These are phyloP conservation scores for Drosophila biarmipes DNA, from an alignment of 1,140 invertebrate genomes.

Conservation along the genomic window DNA sequence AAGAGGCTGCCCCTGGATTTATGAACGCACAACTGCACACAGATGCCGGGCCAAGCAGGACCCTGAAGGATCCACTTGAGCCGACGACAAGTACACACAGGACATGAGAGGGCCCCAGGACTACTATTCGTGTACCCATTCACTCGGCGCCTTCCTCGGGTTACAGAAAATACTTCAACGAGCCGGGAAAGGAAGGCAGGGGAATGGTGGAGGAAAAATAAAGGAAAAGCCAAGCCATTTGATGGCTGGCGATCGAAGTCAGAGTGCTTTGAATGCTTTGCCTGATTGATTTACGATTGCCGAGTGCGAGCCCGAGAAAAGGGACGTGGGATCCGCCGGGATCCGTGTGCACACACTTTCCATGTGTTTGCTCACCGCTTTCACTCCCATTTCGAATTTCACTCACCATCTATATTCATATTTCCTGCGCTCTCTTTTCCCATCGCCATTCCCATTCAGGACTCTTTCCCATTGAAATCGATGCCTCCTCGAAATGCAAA, in stretches of 20 bases:
- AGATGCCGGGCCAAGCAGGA: conserved; percentile 49
- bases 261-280: conserved; percentile 46
- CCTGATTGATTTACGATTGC: conserved; percentile 66
- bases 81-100: conserved; percentile 68
- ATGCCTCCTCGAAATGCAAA: conserved; percentile 66
- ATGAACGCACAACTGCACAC: conserved; percentile 73
- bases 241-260: conserved; percentile 20
- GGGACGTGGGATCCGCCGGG: conserved; percentile 3
- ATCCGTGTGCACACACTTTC: conserved; percentile 7
- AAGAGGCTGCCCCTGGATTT: conserved; percentile 44
- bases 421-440: conserved; percentile 10
- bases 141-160: conserved; percentile 56
- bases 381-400: conserved; percentile 65
- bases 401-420: conserved; percentile 63
- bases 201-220: background rate
- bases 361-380: conserved; percentile 37
- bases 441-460: conserved; percentile 4
- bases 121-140: conserved; percentile 36
- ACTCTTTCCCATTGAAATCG: conserved; percentile 67
- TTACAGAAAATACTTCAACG: conserved; percentile 26
- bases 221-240: conserved; percentile 61
- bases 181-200: background rate
- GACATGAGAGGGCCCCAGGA: conserved; percentile 2
- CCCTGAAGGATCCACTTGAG: conserved; percentile 61
- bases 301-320: conserved; percentile 16